phyloP scores from a whole-genome alignment of 2,113 vertebrate species.

The Sciurus niger region DNA sequence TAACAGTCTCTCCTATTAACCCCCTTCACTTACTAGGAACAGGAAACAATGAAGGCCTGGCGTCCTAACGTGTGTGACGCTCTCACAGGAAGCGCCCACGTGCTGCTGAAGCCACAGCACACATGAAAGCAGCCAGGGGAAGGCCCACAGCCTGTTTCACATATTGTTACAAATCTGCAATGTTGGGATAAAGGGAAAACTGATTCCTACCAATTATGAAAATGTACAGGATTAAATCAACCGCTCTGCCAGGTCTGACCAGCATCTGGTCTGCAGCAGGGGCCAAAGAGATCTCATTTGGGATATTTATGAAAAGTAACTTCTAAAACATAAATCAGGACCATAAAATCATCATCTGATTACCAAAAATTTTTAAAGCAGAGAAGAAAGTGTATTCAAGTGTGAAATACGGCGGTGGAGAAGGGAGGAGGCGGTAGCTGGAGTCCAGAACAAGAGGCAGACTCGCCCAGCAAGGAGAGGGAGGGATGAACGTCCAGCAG shows the following conservation, averaged over 20 bases:
- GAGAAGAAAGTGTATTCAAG: constrained; percentile 80
- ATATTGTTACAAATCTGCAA: constrained; percentile 86
- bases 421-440: constrained; percentile 68
- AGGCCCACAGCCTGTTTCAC: constrained; percentile 83
- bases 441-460: constrained; percentile 67
- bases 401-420: constrained; percentile 78
- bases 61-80: constrained; percentile 65
- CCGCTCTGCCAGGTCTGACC: constrained; percentile 78
- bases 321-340: constrained; percentile 86
- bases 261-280: constrained; percentile 85
- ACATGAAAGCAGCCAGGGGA: constrained; percentile 77
- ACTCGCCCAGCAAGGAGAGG: constrained; percentile 66
- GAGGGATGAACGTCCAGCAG: constrained; percentile 32
- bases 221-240: constrained; percentile 85
- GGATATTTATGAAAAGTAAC: constrained; percentile 83
- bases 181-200: constrained; percentile 85
- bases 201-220: constrained; percentile 86
- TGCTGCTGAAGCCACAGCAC: constrained; percentile 84
- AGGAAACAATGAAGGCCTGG: constrained; percentile 77
- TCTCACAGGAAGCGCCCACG: constrained; percentile 80
- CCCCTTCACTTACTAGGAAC: constrained; percentile 80
- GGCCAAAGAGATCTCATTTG: constrained; percentile 80
- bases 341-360: constrained; percentile 86
- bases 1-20: constrained; percentile 80
- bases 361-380: constrained; percentile 77